Evolutionary conservation across 1,140 invertebrate genomes (phyloP).

Genomic region (Berghia stephanieae): DNA sequence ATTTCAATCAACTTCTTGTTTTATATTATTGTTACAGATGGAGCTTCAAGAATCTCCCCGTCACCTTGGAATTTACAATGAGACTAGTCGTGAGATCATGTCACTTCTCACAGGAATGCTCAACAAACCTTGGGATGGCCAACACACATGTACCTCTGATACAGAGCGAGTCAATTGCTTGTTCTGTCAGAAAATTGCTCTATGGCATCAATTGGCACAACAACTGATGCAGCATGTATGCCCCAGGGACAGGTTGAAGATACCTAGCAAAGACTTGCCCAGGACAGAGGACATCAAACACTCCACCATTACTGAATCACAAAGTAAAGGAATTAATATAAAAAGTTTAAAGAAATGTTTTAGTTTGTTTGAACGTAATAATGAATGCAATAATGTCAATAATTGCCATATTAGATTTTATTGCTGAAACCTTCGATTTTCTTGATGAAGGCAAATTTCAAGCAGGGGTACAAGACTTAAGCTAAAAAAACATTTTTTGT

Average conservation of each 20-base stretch:
- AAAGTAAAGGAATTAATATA: constrained; percentile 11
- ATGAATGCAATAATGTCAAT: too few relatives aligned
- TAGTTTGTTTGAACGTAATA: too few relatives aligned
- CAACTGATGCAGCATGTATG: constrained; percentile 79
- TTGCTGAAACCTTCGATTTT: too few relatives aligned
- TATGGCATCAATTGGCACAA: constrained; percentile 91
- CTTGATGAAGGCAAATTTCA: too few relatives aligned
- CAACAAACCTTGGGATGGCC: constrained; percentile 78
- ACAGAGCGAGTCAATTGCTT: constrained; percentile 76
- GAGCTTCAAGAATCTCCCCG: constrained; percentile 90
- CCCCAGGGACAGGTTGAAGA: constrained; percentile 68
- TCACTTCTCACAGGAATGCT: constrained; percentile 85
- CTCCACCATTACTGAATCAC: constrained; percentile 38
- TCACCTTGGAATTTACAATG: constrained; percentile 82
- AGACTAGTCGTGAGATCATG: constrained; percentile 79
- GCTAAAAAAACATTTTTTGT: too few relatives aligned
- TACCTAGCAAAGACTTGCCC: constrained; percentile 64
- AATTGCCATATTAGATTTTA: too few relatives aligned
- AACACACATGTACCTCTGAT: constrained; percentile 76
- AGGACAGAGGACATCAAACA: constrained; percentile 57
- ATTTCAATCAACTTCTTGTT: too few relatives aligned
- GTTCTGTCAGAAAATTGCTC: constrained; percentile 89
- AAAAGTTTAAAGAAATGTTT: neutral
- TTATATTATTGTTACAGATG: constrained; percentile 74
- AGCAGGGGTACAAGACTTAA: too few relatives aligned